These are phyloP conservation scores for Drosophila rubida DNA, from an alignment of 2,888 invertebrate genomes.

Conservation along the genomic window DNA sequence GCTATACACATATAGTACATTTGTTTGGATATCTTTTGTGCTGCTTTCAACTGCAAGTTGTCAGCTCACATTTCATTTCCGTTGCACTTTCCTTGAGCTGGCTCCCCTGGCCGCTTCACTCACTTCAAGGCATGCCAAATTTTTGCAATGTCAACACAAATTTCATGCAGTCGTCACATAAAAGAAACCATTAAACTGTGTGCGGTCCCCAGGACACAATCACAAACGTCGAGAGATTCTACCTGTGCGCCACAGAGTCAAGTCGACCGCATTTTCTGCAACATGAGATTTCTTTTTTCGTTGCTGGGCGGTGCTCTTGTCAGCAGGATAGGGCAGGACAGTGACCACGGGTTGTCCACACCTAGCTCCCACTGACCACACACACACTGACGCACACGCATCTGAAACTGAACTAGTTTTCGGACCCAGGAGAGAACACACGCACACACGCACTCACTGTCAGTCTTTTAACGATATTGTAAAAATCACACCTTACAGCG, in stretches of 20 bases:
- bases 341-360: conserved; percentile 76
- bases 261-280: conserved; percentile 49
- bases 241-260: conserved; percentile 49
- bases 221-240: conserved; percentile 31
- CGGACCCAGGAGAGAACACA: conserved; percentile 1
- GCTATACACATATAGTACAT: neutral
- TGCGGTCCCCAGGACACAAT: conserved; percentile 61
- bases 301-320: conserved; percentile 70
- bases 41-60: neutral
- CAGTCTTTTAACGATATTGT: conserved; percentile 76
- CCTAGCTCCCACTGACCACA: conserved; percentile 75
- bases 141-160: conserved; percentile 75
- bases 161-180: conserved; percentile 59
- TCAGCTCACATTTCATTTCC: neutral
- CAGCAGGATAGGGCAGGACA: conserved; percentile 61
- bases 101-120: neutral
- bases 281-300: conserved; percentile 23
- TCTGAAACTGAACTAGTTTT: conserved; percentile 26
- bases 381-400: conserved; percentile 34
- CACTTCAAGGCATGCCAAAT: conserved; percentile 41
- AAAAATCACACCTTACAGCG: conserved; percentile 80
- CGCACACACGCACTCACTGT: conserved; percentile 17
- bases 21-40: neutral
- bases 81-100: neutral
- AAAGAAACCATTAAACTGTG: conserved; percentile 47